Conservation (phyloP, 2,888 invertebrate genomes). For the Nycteola revayana region DNA sequence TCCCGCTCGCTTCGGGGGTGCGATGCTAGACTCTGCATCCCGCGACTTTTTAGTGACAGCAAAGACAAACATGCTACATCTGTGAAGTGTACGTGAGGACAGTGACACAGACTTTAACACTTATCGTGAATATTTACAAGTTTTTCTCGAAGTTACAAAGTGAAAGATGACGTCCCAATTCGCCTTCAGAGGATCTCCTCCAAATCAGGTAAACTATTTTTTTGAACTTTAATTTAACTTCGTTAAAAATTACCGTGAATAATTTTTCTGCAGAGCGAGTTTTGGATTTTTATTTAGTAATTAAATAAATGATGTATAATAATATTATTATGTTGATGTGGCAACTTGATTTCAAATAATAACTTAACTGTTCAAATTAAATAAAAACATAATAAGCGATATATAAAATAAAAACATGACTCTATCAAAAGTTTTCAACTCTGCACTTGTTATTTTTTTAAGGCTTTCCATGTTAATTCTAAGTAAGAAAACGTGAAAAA, state of each 20-base stretch:
- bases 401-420: no score
- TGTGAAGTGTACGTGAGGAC: slow-evolving; percentile 75
- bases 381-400: no score
- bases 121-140: slow-evolving; percentile 56
- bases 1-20: slow-evolving; percentile 41
- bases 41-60: slow-evolving; percentile 42
- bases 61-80: slow-evolving; percentile 58
- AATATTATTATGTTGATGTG: slow-evolving; percentile 22
- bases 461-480: no score
- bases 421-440: no score
- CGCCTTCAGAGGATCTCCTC: slow-evolving; percentile 79
- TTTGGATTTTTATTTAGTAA: no score
- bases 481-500: no score
- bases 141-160: slow-evolving; percentile 51
- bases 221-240: neutral
- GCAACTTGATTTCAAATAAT: slow-evolving; percentile 6
- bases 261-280: no score
- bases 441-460: no score
- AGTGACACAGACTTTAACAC: slow-evolving; percentile 59
- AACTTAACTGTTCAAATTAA: no score
- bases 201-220: slow-evolving; percentile 68
- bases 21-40: slow-evolving; percentile 37
- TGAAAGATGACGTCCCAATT: slow-evolving; percentile 79
- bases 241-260: no score
- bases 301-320: no score